phyloP scores from a whole-genome alignment of 2,113 vertebrate genomes.

The Alces alces region DNA sequence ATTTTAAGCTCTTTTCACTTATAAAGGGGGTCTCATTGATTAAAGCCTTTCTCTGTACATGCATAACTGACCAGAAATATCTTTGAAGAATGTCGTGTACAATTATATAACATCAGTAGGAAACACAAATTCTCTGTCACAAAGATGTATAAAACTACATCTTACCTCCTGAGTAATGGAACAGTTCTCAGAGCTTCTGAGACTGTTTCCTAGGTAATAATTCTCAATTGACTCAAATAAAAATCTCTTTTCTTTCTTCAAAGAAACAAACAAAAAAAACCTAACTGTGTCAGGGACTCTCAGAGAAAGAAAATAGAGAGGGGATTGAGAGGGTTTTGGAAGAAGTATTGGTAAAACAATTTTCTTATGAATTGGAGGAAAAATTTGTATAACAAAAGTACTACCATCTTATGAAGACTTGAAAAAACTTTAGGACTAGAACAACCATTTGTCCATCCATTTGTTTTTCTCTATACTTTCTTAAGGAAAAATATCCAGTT shows the following conservation, averaged over 20 bases:
- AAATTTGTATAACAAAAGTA: background rate
- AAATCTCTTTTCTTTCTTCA: background rate
- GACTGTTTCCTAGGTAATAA: background rate
- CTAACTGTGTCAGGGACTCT: accelerated
- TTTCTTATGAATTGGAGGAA: background rate
- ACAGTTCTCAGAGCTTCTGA: background rate
- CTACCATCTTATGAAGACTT: background rate
- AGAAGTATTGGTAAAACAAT: background rate
- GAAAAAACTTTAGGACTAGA: background rate
- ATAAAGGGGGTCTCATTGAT: background rate
- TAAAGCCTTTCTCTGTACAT: background rate
- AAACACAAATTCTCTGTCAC: background rate
- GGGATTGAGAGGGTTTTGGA: background rate
- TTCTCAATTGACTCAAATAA: background rate
- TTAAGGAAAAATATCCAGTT: background rate
- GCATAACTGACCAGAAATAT: background rate
- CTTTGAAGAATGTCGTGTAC: background rate
- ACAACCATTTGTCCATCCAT: background rate
- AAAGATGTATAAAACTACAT: background rate
- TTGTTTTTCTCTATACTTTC: background rate
- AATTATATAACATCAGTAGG: background rate
- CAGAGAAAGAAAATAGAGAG: background rate
- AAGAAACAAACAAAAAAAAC: background rate
- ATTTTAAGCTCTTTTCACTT: background rate
- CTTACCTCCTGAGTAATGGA: background rate